Base-by-base conservation (phyloP, 2,888 invertebrate species). In the Troilus luridus region DNA sequence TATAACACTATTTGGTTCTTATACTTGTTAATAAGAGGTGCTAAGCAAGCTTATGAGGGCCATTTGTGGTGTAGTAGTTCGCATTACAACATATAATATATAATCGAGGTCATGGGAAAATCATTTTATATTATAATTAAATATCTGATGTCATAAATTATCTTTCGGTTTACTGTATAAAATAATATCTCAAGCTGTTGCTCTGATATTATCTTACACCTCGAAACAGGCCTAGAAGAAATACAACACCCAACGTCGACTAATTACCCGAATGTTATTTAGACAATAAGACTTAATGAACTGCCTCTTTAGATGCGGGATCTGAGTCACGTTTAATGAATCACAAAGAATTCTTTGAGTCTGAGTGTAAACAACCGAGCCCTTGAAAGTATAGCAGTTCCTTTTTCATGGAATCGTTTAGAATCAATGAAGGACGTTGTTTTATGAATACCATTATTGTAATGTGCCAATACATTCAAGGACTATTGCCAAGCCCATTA, bases 281-380 rank as follows among this genome's bases (percentile, higher is more conserved):
- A 72, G 27, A 14, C 27, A 2, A 24, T 72, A 3, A 72, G 27
- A 72, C 72, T 72, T 27, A 72, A 72, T 72, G 72, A 72, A 27
- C 27, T 14, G 72, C 0, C 64, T 64, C 64, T n/a, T 64, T 64
- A n/a, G n/a, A n/a, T 11, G 21, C 72, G 14, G 72, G 14, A 6
- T 72, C 24, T 72, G 72, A 72, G 72, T 72, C 72, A 72, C n/a
- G 11, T 27, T 6, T 27, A 27, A 72, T 72, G 72, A 27, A 24
- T 72, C 72, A 72, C 27, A 72, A 72, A 27, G 72, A 72, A 72
- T 72, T 72, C 72, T 72, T 72, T 72, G 72, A 72, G 72, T 6
- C 72, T 72, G 72, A 72, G 12, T 27, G 12, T 72, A 27, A 72
- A 72, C 72, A 64, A 60, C 60, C n/a, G 41, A 72, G 24, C 72